phyloP scores from a whole-genome alignment of 1,140 invertebrate species.

The Drosophila ercepeae region DNA sequence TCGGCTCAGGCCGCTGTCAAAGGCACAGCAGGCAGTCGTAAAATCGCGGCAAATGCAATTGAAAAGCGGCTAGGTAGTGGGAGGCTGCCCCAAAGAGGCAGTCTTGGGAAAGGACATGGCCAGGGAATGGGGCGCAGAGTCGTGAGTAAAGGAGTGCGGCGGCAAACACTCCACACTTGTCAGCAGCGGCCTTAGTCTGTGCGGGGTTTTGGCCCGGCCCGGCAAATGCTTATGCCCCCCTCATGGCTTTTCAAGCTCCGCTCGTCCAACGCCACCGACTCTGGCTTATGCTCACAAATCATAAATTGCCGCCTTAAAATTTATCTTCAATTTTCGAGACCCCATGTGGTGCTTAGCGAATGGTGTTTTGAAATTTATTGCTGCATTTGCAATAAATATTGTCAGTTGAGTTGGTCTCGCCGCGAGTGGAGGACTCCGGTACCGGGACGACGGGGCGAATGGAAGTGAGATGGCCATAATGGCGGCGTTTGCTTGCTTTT shows the following conservation, averaged over 20 bases:
- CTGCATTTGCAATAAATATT: constrained; percentile 84
- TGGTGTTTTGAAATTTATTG: constrained; percentile 84
- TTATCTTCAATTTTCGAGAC: constrained; percentile 84
- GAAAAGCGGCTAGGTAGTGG: constrained; percentile 47
- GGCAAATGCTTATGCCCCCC: background rate
- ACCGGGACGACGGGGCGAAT: background rate
- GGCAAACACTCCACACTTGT: constrained; percentile 81
- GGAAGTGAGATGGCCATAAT: constrained; percentile 37
- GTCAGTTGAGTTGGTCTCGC: constrained; percentile 63
- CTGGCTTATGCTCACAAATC: constrained; percentile 83
- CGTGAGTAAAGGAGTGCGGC: constrained; percentile 76
- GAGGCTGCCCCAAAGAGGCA: background rate
- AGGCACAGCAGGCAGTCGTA: constrained; percentile 67
- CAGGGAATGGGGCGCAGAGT: constrained; percentile 3
- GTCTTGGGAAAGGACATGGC: background rate
- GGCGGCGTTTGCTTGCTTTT: constrained; percentile 64
- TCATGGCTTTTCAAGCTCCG: background rate
- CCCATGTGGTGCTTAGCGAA: constrained; percentile 84
- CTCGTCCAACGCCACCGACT: constrained; percentile 24
- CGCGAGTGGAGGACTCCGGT: constrained; percentile 17
- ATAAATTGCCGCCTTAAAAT: constrained; percentile 84
- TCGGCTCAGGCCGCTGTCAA: constrained; percentile 61
- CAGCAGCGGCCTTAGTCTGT: constrained; percentile 45
- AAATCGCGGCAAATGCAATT: constrained; percentile 76
- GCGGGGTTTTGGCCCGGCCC: background rate